phyloP scores from a whole-genome alignment of 2,113 vertebrate species.

The Dicrurus megarhynchus region DNA sequence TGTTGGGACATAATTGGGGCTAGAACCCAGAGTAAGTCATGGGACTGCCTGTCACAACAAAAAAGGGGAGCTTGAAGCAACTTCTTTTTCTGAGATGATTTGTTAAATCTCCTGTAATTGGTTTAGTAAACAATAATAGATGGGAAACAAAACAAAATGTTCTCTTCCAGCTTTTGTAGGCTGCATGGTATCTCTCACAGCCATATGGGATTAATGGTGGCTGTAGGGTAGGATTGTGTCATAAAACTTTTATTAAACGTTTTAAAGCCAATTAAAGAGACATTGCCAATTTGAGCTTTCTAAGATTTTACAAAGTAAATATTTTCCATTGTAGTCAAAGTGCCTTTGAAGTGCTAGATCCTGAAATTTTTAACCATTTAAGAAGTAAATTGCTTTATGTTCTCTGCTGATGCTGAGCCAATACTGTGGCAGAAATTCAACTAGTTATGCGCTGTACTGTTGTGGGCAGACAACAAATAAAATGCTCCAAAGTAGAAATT shows the following conservation, averaged over 20 bases:
- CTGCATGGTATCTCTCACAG: neutral
- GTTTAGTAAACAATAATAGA: neutral
- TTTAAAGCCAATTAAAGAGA: neutral
- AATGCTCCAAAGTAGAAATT: neutral
- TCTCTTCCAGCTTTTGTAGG: neutral
- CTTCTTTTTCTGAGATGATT: neutral
- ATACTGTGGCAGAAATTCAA: neutral
- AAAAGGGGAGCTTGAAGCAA: neutral
- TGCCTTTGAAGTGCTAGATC: neutral
- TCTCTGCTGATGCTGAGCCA: neutral
- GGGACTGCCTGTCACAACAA: neutral
- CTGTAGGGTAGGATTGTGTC: neutral
- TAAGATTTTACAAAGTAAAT: neutral
- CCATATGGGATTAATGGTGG: neutral
- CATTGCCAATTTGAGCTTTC: neutral
- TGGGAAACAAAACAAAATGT: neutral
- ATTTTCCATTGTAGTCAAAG: neutral
- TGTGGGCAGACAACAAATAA: neutral
- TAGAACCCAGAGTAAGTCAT: neutral
- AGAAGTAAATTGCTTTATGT: neutral
- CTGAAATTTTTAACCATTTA: neutral
- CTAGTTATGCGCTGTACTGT: neutral
- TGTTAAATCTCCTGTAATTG: constrained; percentile 15
- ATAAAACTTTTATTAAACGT: neutral
- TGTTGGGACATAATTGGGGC: neutral